Evolutionary conservation across 2,113 vertebrate species (phyloP).

Genomic region (mouse (Mus musculus)): GRCm39 chr12:29749501-29750000

Average conservation of each 20-base stretch:
- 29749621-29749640: not conserved
- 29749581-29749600: not conserved
- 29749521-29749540: not conserved
- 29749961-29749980: accelerated
- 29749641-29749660: not conserved
- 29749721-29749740: accelerated
- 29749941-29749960: not conserved
- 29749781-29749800: not conserved
- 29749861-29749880: not conserved
- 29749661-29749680: not conserved
- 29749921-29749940: accelerated
- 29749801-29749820: not conserved
- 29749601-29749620: not conserved
- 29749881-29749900: accelerated
- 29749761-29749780: not conserved
- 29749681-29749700: not conserved
- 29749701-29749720: no score
- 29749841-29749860: not conserved
- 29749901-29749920: not conserved
- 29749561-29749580: not conserved
- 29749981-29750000: not conserved
- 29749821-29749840: not conserved
- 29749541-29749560: not conserved
- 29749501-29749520: not conserved
- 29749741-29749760: not conserved